Percentiles rank a stretch among this genome's conserved stretches.
Conservation (phyloP, 64 coral and sea anemone species). For the Catalaphyllia jardinei region DNA sequence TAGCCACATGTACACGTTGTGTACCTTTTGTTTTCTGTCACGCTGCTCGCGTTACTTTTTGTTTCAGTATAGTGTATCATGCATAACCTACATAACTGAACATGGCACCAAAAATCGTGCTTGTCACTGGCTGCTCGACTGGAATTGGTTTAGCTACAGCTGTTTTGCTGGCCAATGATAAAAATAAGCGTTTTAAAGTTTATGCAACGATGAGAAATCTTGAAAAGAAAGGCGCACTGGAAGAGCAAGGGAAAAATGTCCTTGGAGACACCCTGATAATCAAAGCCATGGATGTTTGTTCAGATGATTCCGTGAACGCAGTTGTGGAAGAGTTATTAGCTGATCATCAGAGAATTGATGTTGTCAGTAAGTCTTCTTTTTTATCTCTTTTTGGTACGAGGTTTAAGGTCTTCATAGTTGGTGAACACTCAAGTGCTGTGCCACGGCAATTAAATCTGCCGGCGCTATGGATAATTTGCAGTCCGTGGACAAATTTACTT, state of each 20-base stretch:
- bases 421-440: too few species aligned
- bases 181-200: constrained; percentile 69
- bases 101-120: constrained; percentile 47
- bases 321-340: constrained; percentile 61
- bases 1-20: too few species aligned
- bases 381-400: background rate
- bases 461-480: too few species aligned
- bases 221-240: constrained; percentile 52
- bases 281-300: constrained; percentile 67
- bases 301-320: constrained; percentile 71
- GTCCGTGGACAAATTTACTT: too few species aligned
- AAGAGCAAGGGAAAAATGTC: constrained; percentile 20
- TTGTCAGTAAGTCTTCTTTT: constrained; percentile 63
- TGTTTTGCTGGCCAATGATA: constrained; percentile 55
- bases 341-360: constrained; percentile 62
- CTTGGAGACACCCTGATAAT: constrained; percentile 66
- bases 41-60: too few species aligned
- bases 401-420: too few species aligned
- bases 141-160: constrained; percentile 69
- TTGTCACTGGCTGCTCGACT: constrained; percentile 68
- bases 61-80: too few species aligned
- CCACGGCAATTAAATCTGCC: too few species aligned
- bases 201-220: constrained; percentile 87
- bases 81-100: background rate
- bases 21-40: too few species aligned